A percentile compares a stretch with the other conserved stretches of the same genome.
Conservation (phyloP, 2,797 vertebrate genomes). For the Bovichtus diacanthus region DNA sequence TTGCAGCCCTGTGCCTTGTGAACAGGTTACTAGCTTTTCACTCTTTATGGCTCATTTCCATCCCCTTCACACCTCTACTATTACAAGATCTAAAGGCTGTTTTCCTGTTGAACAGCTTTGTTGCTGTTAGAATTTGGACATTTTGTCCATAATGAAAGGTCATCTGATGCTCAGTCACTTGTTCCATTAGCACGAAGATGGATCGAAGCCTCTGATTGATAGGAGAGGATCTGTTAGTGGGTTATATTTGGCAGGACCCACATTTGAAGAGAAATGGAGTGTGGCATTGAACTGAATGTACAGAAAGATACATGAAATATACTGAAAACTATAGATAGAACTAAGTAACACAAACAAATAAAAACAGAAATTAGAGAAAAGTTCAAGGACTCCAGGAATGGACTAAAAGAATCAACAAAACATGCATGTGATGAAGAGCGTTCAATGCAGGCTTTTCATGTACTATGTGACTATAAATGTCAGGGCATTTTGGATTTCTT, state of each 20-base stretch:
- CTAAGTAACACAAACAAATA: neutral
- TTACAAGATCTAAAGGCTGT: constrained; percentile 11
- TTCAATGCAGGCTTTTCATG: neutral
- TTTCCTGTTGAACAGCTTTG: neutral
- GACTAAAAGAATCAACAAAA: neutral
- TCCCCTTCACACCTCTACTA: constrained; percentile 22
- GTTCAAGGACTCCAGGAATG: neutral
- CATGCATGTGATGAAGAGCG: neutral
- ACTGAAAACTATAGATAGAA: neutral
- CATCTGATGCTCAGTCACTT: constrained; percentile 23
- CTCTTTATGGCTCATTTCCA: constrained; percentile 29
- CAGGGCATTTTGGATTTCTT: neutral
- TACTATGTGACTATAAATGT: neutral
- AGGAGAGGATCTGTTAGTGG: constrained; percentile 3
- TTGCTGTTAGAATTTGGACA: constrained; percentile 19
- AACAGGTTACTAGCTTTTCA: constrained; percentile 31
- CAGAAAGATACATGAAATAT: neutral
- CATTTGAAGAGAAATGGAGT: neutral
- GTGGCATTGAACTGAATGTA: neutral
- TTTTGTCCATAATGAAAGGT: constrained; percentile 25
- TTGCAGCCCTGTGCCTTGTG: constrained; percentile 68
- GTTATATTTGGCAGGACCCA: neutral
- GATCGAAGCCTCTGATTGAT: constrained; percentile 31
- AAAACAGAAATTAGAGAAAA: neutral
- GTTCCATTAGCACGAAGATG: constrained; percentile 20